phyloP scores from a whole-genome alignment of 2,797 vertebrate genomes.

The Babyrousa celebensis region DNA sequence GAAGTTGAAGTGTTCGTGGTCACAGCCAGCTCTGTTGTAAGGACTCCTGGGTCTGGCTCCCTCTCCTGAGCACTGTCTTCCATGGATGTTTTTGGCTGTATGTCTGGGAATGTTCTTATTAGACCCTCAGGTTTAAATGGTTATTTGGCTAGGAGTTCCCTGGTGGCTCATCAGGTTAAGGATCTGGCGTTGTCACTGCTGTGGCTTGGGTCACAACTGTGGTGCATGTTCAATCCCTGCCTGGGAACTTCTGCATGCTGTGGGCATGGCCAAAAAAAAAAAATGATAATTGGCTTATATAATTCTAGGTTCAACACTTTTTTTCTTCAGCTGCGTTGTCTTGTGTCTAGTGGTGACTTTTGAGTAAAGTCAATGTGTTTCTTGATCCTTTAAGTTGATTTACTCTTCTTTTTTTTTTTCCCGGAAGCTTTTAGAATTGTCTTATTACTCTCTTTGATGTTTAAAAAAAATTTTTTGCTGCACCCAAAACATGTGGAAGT shows the following conservation, averaged over 20 bases:
- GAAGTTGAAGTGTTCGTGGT: neutral
- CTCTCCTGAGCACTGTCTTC: neutral
- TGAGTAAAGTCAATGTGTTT: neutral
- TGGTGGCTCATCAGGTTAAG: no score
- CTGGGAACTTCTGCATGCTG: no score
- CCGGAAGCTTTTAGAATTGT: neutral
- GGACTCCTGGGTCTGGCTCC: neutral
- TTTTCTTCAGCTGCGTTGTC: neutral
- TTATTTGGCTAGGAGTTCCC: neutral
- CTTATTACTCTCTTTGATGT: neutral
- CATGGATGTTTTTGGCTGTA: neutral
- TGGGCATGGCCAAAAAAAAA: no score
- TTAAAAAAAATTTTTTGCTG: no score
- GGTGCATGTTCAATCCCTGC: no score
- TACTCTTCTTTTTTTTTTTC: neutral
- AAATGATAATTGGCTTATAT: neutral
- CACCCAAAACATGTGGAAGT: no score
- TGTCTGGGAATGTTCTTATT: neutral
- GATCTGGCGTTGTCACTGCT: no score
- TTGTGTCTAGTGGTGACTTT: neutral
- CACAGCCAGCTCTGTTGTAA: neutral
- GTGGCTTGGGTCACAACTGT: no score
- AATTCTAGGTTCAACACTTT: neutral
- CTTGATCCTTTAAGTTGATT: neutral
- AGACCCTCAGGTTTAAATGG: neutral